Evolutionary conservation across 2,888 invertebrate species (phyloP).

Genomic region (Meiosimyza platycephala): DNA sequence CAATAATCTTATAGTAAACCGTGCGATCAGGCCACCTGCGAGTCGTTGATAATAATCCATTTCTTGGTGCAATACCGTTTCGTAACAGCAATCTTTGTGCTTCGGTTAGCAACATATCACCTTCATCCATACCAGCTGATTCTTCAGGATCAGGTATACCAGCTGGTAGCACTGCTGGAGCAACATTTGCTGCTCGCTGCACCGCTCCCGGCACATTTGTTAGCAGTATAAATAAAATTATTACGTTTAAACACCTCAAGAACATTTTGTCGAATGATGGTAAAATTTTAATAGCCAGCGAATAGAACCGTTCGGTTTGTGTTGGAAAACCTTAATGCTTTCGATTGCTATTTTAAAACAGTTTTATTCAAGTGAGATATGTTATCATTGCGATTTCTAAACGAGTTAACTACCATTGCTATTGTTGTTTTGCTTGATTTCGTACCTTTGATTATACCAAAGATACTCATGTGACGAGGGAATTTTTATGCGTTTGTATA

Average conservation of each 20-base stretch:
- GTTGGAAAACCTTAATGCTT: background rate
- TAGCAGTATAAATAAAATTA: background rate
- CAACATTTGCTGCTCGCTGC: constrained; percentile 18
- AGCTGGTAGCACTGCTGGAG: constrained; percentile 35
- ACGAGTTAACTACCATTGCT: too few species aligned
- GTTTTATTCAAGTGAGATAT: constrained; percentile 21
- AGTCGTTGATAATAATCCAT: constrained; percentile 71
- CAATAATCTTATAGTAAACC: constrained; percentile 71
- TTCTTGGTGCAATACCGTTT: constrained; percentile 62
- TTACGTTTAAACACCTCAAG: background rate
- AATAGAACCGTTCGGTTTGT: background rate
- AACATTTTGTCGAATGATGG: constrained; percentile 10
- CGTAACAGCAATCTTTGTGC: constrained; percentile 46
- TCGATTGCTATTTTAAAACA: constrained; percentile 5
- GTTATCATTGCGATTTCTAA: constrained; percentile 2
- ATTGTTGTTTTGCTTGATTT: too few species aligned
- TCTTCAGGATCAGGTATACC: constrained; percentile 76
- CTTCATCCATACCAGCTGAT: constrained; percentile 77
- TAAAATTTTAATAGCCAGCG: background rate
- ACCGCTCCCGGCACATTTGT: background rate
- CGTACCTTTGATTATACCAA: too few species aligned
- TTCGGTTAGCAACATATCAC: constrained; percentile 77
- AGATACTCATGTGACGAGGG: too few species aligned
- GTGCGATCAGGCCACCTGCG: constrained; percentile 75
- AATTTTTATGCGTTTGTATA: too few species aligned